phyloP scores from a whole-genome alignment of 2,888 invertebrate species.

The Holacanthella duospinosa region DNA sequence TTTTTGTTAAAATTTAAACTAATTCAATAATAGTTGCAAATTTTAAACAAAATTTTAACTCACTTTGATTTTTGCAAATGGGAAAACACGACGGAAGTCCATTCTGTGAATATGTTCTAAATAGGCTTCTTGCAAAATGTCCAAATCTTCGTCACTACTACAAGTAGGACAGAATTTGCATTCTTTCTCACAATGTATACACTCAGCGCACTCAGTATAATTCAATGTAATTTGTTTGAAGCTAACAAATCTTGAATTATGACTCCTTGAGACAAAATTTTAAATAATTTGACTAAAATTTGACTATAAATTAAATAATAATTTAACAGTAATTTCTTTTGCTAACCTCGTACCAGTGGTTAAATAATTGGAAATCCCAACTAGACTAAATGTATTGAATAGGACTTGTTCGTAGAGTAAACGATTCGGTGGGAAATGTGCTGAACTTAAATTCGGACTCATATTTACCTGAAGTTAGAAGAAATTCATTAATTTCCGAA shows the following conservation, averaged over 20 bases:
- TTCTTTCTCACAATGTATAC: conserved; percentile 47
- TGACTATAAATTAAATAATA: no score
- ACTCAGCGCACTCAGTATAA: conserved; percentile 53
- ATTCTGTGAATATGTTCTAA: conserved; percentile 68
- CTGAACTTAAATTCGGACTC: conserved; percentile 93
- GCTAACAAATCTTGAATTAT: neutral
- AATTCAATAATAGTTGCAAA: no score
- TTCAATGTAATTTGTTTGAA: conserved; percentile 59
- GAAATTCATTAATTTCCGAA: neutral
- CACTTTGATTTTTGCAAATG: no score
- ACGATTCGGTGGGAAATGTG: conserved; percentile 76
- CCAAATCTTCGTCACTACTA: conserved; percentile 50
- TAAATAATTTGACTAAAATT: neutral
- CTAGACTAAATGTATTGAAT: conserved; percentile 66
- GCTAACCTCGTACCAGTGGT: conserved; percentile 12
- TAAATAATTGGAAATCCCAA: conserved; percentile 52
- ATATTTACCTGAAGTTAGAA: conserved; percentile 70
- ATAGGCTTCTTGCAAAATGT: conserved; percentile 57
- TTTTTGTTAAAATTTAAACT: neutral
- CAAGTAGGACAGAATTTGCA: conserved; percentile 74
- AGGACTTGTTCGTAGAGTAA: conserved; percentile 85
- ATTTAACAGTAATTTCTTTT: no score
- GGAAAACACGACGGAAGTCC: conserved; percentile 70
- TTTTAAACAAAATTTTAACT: neutral
- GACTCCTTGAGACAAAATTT: neutral